A percentile compares a stretch with the other conserved stretches of the same genome.
Conservation (phyloP, 2,113 vertebrate species). For the Origma solitaria region DNA sequence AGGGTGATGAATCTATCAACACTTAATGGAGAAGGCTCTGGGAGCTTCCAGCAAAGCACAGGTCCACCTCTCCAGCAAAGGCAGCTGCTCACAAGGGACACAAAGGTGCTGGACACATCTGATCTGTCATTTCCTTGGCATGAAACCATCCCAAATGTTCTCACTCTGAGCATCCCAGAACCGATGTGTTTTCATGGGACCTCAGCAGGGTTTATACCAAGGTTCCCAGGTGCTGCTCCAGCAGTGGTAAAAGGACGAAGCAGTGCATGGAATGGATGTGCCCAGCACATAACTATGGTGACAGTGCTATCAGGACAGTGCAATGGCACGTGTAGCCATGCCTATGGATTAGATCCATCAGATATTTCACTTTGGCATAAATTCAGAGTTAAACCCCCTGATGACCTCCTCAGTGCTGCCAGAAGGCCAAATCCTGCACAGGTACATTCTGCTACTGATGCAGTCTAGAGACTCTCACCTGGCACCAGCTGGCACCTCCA, state of each 20-base stretch:
- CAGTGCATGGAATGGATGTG: background rate
- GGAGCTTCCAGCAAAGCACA: background rate
- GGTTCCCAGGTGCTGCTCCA: accelerated
- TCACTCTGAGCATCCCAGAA: background rate
- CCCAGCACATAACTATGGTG: accelerated
- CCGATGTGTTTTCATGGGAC: accelerated
- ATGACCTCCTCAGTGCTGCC: background rate
- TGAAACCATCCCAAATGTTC: background rate
- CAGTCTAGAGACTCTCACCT: background rate
- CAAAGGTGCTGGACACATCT: background rate
- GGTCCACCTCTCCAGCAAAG: background rate
- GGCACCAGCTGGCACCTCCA: background rate
- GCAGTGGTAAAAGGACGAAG: accelerated
- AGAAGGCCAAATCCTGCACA: background rate
- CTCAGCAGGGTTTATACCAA: accelerated
- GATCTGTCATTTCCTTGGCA: accelerated
- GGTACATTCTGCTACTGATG: background rate
- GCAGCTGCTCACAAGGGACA: background rate
- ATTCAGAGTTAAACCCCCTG: background rate
- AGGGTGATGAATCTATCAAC: background rate
- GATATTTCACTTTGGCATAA: background rate
- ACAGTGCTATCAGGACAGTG: background rate
- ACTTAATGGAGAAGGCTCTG: too few species aligned
- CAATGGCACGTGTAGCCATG: accelerated
- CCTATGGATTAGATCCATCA: accelerated